phyloP scores from a whole-genome alignment of 1,140 invertebrate species.

The Ruditapes philippinarum region DNA sequence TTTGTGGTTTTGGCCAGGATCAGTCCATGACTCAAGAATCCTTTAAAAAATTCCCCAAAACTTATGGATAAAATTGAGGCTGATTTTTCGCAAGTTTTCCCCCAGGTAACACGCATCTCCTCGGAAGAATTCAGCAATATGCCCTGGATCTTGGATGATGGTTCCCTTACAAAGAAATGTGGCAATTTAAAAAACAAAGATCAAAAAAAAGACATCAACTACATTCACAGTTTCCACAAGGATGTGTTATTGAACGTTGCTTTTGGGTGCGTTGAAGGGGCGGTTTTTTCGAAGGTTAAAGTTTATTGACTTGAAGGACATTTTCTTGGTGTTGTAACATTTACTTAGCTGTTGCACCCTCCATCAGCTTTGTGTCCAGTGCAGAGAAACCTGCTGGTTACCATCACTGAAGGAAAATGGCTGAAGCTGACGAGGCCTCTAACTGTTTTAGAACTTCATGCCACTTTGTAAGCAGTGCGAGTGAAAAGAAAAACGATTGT shows the following conservation, averaged over 20 bases:
- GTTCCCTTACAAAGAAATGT: slow-evolving; percentile 2
- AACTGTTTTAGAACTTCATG: background rate
- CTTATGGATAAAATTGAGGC: background rate
- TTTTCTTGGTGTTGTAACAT: background rate
- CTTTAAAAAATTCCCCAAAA: no score
- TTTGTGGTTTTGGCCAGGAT: background rate
- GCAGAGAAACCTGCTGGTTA: background rate
- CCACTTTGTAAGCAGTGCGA: background rate
- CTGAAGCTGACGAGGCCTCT: background rate
- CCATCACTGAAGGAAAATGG: background rate
- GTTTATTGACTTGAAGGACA: no score
- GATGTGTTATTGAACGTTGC: slow-evolving; percentile 30
- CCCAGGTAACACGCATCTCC: background rate
- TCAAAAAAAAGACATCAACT: background rate
- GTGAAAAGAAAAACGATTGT: background rate
- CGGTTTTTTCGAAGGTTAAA: background rate
- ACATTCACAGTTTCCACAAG: slow-evolving; percentile 19
- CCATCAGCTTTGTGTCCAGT: no score
- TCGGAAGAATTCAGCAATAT: background rate
- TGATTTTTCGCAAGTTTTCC: no score
- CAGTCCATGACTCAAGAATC: no score
- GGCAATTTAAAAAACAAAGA: background rate
- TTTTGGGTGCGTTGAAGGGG: slow-evolving; percentile 22
- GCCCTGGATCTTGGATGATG: background rate
- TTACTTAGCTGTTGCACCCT: no score